Evolutionary conservation across 2,888 invertebrate species (phyloP).

Genomic region (Dione vanillae): DNA sequence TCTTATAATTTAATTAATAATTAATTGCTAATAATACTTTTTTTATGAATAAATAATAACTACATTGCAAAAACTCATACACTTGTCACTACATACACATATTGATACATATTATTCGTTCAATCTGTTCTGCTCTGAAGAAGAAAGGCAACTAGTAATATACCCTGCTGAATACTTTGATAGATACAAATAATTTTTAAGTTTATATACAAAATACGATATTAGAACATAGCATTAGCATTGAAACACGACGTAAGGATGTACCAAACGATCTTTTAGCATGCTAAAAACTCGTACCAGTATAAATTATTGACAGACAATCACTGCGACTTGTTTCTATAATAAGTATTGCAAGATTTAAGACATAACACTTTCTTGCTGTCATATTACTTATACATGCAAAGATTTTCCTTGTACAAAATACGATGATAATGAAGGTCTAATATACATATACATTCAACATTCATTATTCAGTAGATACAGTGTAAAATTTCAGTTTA

Average conservation of each 20-base stretch:
- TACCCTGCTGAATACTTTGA: neutral
- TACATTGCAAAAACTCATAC: no score
- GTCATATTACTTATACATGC: slow-evolving; percentile 4
- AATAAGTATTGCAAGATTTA: neutral
- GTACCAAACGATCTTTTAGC: neutral
- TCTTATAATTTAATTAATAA: no score
- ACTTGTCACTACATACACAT: no score
- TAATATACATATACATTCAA: no score
- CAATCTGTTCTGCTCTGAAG: no score
- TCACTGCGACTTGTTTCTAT: no score
- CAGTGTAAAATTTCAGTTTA: no score
- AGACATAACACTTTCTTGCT: slow-evolving; percentile 4
- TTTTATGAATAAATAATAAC: no score
- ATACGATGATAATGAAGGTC: neutral
- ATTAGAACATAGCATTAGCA: neutral
- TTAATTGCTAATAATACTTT: no score
- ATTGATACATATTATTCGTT: no score
- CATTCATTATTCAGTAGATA: neutral
- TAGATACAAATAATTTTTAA: neutral
- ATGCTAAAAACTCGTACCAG: neutral
- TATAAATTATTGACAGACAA: neutral
- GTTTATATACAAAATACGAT: neutral
- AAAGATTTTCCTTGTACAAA: slow-evolving; percentile 5
- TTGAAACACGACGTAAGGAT: no score
- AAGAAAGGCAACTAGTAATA: no score